Base-by-base conservation (phyloP, 2,888 invertebrate genomes). In the Clusia tigrina region DNA sequence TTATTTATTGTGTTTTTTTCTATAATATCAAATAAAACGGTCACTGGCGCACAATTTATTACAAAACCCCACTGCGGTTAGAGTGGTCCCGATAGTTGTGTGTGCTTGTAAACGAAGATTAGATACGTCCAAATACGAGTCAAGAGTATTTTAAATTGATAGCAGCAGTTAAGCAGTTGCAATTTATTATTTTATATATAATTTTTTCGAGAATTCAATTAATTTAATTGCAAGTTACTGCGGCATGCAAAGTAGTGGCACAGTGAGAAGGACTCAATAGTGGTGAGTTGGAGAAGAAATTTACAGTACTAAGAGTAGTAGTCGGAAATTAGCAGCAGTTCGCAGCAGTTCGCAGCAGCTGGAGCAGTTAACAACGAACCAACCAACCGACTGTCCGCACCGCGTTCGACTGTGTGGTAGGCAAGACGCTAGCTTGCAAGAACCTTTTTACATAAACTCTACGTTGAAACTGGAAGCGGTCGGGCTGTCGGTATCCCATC, bases 391-490 rank as follows among this genome's bases (percentile, higher is more conserved):
- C 32, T 58, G 55, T 63, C 53, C 62, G 66, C 62, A 69, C 64
- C 68, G 62, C 48, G 55, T 51, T 58, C 62, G 63, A 62, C 68
- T 60, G 57, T 60, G 25, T 37, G 20, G n/a, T 52, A n/a, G n/a
- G 15, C 38, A 38, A 17, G 26, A 6, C 26, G 54, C 3, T 25
- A 12, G 53, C 6, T 25, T 58, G 69, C 67, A 73, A 69, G 76
- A 77, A 82, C 81, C 78, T 80, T 79, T 78, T 80, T 76, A 78
- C 78, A 78, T 80, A 75, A 76, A 80, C 78, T 78, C 77, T 79
- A 77, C 78, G 77, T 76, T 73, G 77, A 77, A 78, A 81, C 80
- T 81, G 79, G 78, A 78, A 74, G 74, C 68, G 68, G 68, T 67
- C 66, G 62, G 63, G 46, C 64, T 60, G 25, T 12, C 17, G 59